phyloP scores from a whole-genome alignment of 2,888 invertebrate genomes.

The Callimorpha dominula region DNA sequence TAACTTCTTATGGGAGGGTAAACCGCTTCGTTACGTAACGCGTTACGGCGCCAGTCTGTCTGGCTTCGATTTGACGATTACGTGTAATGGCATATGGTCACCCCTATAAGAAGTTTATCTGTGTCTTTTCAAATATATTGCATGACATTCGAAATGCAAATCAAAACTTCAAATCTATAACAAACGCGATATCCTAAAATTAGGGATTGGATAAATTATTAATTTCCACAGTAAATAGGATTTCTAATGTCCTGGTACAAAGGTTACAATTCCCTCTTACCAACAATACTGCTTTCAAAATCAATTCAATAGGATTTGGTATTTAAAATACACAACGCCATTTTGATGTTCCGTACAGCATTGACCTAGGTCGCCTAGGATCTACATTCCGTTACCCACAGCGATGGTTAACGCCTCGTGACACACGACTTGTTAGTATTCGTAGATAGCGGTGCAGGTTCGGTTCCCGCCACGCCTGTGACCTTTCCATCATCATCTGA shows the following conservation, averaged over 20 bases:
- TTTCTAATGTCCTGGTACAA: neutral
- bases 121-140: neutral
- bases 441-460: constrained; percentile 54
- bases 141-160: neutral
- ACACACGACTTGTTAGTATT: constrained; percentile 54
- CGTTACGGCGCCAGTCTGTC: too few relatives aligned
- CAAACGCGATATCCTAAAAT: neutral
- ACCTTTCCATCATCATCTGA: constrained; percentile 60
- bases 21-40: too few relatives aligned
- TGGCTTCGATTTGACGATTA: neutral
- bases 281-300: neutral
- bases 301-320: neutral
- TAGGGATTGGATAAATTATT: neutral
- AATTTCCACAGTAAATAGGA: too few relatives aligned
- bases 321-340: constrained; percentile 6
- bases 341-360: constrained; percentile 9
- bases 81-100: neutral
- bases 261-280: neutral
- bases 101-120: neutral
- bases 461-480: constrained; percentile 51
- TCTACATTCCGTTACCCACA: constrained; percentile 43
- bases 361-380: constrained; percentile 24
- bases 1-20: too few relatives aligned
- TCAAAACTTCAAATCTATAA: neutral
- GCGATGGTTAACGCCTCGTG: constrained; percentile 52